phyloP scores from a whole-genome alignment of 1,140 invertebrate genomes.

The Pemphigus obesinymphae region DNA sequence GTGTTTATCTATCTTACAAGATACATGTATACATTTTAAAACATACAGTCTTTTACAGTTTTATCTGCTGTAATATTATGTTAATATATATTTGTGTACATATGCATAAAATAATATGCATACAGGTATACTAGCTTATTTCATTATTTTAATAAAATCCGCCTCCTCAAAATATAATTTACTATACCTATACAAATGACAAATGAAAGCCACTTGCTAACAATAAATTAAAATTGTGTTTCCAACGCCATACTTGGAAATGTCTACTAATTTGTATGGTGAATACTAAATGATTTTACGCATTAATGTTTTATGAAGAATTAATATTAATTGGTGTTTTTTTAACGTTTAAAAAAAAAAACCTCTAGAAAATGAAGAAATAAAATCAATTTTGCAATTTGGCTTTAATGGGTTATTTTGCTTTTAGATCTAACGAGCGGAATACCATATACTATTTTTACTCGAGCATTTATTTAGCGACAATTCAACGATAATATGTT shows the following conservation, averaged over 20 bases:
- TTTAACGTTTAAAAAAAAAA: not conserved
- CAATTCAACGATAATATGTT: slow-evolving; percentile 7
- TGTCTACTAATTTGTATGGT: not conserved
- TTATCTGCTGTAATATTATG: not conserved
- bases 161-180: not conserved
- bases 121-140: too few species aligned
- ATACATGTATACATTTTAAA: not conserved
- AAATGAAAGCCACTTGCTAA: not conserved
- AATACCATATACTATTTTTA: not conserved
- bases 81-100: not conserved
- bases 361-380: not conserved
- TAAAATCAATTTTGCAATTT: not conserved
- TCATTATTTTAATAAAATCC: not conserved
- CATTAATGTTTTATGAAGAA: too few species aligned
- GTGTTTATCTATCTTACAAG: not conserved
- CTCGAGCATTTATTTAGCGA: not conserved
- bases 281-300: not conserved
- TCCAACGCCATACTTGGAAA: not conserved
- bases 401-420: not conserved
- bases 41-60: not conserved
- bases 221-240: not conserved
- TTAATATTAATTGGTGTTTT: not conserved
- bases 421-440: not conserved
- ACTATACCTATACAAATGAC: not conserved
- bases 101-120: not conserved